Percentiles rank a stretch among this genome's conserved stretches.
Conservation (phyloP, 2,113 vertebrate species). For the Misgurnus mizolepis region DNA sequence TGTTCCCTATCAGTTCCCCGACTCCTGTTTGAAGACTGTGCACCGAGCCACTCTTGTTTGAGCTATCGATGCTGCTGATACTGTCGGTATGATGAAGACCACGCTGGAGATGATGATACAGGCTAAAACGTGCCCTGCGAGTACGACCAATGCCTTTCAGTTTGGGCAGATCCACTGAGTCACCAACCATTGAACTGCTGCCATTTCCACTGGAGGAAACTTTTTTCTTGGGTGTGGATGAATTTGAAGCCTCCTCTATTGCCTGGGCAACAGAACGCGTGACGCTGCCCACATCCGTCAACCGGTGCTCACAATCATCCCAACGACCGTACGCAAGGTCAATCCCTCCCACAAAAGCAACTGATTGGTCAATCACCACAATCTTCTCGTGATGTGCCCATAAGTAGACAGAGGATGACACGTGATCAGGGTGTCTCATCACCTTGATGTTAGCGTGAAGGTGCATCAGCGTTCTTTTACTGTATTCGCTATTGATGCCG, state of each 20-base stretch:
- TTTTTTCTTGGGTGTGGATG: constrained; percentile 43
- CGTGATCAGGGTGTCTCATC: constrained; percentile 95
- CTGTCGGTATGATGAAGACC: constrained; percentile 82
- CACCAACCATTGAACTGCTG: constrained; percentile 43
- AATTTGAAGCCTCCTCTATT: constrained; percentile 58
- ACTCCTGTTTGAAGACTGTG: constrained; percentile 86
- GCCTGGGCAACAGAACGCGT: constrained; percentile 61
- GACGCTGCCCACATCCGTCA: constrained; percentile 90
- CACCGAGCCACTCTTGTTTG: constrained; percentile 79
- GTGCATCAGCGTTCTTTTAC: constrained; percentile 86
- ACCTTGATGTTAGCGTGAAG: constrained; percentile 96
- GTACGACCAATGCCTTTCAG: constrained; percentile 86
- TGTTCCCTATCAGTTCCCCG: constrained; percentile 90
- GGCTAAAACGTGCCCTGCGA: constrained; percentile 82
- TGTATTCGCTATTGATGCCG: constrained; percentile 97
- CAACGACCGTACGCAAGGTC: constrained; percentile 95
- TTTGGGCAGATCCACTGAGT: constrained; percentile 74
- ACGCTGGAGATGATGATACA: constrained; percentile 86
- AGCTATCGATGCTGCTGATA: constrained; percentile 85
- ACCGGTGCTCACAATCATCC: constrained; percentile 91
- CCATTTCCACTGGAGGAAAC: constrained; percentile 53
- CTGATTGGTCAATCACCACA: constrained; percentile 88
- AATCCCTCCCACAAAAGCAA: constrained; percentile 93
- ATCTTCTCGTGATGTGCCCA: constrained; percentile 99
- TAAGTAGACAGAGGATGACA: constrained; percentile 91